Evolutionary conservation across 2,888 invertebrate genomes (phyloP), one percentile per base, ranked within the genome.

Genomic region (Suillia variegata): DNA sequence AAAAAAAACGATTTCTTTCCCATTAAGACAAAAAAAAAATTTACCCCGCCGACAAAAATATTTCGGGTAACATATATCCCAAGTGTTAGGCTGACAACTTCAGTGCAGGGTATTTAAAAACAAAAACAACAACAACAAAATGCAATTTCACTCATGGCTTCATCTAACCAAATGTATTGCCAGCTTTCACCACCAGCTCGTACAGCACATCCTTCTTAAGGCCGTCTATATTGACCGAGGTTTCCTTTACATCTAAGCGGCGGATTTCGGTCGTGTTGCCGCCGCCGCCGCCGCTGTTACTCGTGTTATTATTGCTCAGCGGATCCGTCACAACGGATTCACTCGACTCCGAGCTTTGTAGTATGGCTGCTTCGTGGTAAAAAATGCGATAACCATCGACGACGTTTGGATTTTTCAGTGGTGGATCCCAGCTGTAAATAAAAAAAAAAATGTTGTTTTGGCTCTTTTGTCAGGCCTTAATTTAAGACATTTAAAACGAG

Each of bases 331-430:
- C 60, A 20, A 21, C 49, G 15, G 22, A 54, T 56, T 68, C 73
- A 58, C 68, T 58, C 49, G 67, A 15, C 4, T 18, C 34, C 8
- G 26, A n/a, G n/a, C n/a, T 33, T 15, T 22, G 45, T 5, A 6
- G 20, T 42, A 33, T n/a, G 2, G 18, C 45, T 4, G 45, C 17
- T 42, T 87, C 87, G 62, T 91, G 85, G 89, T 92, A 92, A 83
- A 92, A 91, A 65, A 93, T 89, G 66, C 92, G 86, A 84, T 94
- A 94, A 68, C 92, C 85, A 82, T 92, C 91, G 1, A 93, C 92
- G 1, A 89, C 89, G 66, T 89, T 88, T 0, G 93, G 92, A 81
- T 94, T 93, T 82, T 93, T 93, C 42, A 85, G 78, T 3, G 94
- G 93, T 6, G 89, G 87, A 67, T 93, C 91, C 93, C 93, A 94